A percentile compares a stretch with the other conserved stretches of the same genome.
Conservation (phyloP, 2,888 invertebrate species). For the Agonopterix subpropinquella region DNA sequence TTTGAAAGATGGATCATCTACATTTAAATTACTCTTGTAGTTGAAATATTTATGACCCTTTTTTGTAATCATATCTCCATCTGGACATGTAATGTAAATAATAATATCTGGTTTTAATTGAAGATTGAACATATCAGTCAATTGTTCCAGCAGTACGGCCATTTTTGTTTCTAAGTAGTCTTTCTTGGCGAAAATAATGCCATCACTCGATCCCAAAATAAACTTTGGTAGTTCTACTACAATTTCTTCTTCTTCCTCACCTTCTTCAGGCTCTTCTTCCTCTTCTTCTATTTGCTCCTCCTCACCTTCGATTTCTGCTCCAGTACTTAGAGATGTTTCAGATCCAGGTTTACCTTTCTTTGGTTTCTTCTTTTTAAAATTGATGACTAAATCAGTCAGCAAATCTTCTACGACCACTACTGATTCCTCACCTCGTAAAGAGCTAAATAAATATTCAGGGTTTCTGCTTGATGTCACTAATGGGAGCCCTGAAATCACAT, state of each 20-base stretch:
- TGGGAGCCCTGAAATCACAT: constrained; percentile 80
- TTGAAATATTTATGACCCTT: constrained; percentile 44
- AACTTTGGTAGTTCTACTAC: constrained; percentile 47
- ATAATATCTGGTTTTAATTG: constrained; percentile 63
- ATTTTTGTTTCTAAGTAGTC: constrained; percentile 33
- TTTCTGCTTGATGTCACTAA: constrained; percentile 62
- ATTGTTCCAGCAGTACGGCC: constrained; percentile 38
- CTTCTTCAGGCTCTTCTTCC: constrained; percentile 24
- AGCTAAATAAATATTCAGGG: constrained; percentile 25
- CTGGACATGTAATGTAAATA: constrained; percentile 72
- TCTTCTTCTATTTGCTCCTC: constrained; percentile 27
- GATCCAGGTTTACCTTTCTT: constrained; percentile 16
- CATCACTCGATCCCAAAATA: constrained; percentile 41
- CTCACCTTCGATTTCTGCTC: constrained; percentile 19
- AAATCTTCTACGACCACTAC: constrained; percentile 30
- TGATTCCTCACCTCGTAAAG: constrained; percentile 47
- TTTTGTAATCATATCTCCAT: constrained; percentile 66
- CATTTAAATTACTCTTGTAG: constrained; percentile 30
- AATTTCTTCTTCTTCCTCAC: constrained; percentile 29
- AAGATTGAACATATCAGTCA: constrained; percentile 43
- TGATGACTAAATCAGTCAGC: constrained; percentile 36
- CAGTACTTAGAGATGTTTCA: constrained; percentile 25
- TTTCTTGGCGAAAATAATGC: constrained; percentile 31
- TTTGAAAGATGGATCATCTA: constrained; percentile 27
- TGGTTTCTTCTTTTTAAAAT: constrained; percentile 44